Base-by-base conservation (phyloP, 1,140 invertebrate genomes). In the Scaptomyza graminum region DNA sequence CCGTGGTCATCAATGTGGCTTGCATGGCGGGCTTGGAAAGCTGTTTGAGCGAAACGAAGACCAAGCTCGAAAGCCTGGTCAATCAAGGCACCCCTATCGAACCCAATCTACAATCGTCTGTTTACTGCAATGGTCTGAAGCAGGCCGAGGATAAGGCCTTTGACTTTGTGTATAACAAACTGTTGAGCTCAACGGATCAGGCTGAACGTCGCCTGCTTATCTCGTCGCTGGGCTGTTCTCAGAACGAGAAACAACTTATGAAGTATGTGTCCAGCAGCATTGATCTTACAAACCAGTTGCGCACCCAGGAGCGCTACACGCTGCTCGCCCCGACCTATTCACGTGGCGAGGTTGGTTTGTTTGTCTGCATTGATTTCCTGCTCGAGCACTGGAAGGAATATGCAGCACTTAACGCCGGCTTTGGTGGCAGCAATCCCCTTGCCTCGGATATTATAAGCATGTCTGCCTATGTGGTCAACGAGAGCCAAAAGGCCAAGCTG, bases 51-150 rank as follows among this genome's bases (percentile, higher is more conserved):
- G 92, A 92, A 68, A 93, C 93, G 3, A 76, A 60, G 2, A 71
- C 50, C n/a, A 90, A 90, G 66, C 54, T 92, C 11, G 52, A 81
- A 1, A 47, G 65, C 2, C 79, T 93, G 13, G 93, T 94, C 67
- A 50, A 88, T 0, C 28, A 90, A 3, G 93, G 92, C 90, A 73
- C 77, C 1, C 11, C 15, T 5, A 81, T 91, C 52, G 66, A 76
- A 8, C 76, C 89, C 1, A 91, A 92, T 72, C 43, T 92, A 13
- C 90, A 90, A 61, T 55, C 73, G 3, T 77, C 92, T 0, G 93
- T 95, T 1, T 96, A 95, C 74, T 96, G 95, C 88, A 93, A 93
- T 37, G 95, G 94, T 0, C 92, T 96, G 0, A 93, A 92, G 73
- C 62, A 94, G 54, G 95, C 95, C 3, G 91, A 92, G 0, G 76